Evolutionary conservation across 2,113 vertebrate genomes (phyloP), one percentile per base, ranked within the genome.

Genomic region (Mola mola): DNA sequence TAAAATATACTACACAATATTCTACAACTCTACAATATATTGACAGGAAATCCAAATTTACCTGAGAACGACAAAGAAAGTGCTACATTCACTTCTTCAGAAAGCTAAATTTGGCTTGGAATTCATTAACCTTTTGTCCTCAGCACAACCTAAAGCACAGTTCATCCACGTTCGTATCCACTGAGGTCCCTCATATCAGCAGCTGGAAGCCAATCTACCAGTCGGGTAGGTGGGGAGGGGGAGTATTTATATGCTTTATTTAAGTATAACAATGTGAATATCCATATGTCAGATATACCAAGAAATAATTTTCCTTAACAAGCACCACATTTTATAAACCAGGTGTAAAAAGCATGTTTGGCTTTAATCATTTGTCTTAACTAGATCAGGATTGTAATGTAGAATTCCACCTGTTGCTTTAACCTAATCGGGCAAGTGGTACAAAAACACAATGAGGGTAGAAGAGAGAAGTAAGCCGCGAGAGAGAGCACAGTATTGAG

Each of bases 61-160:
- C 36, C 34, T 64, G 48, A 75, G 43, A 52, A 55, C 63, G 2
- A 53, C 21, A 48, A 63, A 74, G 11, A 70, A 60, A 72, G 33
- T 10, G 71, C 38, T 81, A 81, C 75, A 86, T 81, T 86, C 75
- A 67, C 7, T 59, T 69, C 56, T 48, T 57, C 9, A 9, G 17
- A 51, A 49, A 33, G 13, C 11, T 16, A 66, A 31, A 26, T 55
- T 47, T 31, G 41, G 24, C 42, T 47, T 25, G 21, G 53, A 75
- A 52, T 24, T 29, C 37, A 47, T 25, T 10, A 13, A 13, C 33
- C 17, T 55, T 5, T 12, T 33, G 22, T 44, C 8, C 13, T 46
- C 25, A 38, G 24, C 25, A 24, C 48, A 29, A 20, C 8, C 15
- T 20, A 25, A 40, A 20, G 5, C 11, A 17, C 9, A 17, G n/a